Base-by-base conservation (phyloP, 2,113 vertebrate genomes). In the Engystomops pustulosus region DNA sequence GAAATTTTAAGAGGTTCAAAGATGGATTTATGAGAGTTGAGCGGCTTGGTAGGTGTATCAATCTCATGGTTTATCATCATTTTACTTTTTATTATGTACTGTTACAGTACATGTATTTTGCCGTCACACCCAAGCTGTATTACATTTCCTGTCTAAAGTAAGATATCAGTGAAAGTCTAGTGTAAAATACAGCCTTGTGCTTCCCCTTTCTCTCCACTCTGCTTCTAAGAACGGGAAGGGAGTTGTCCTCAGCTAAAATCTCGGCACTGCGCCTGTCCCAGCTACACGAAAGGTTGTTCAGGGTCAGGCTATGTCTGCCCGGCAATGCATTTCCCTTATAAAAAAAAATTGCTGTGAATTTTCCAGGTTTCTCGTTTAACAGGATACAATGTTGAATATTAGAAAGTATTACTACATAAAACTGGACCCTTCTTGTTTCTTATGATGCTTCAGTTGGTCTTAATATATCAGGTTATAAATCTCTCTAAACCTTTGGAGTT, bases 181-280 rank as follows among this genome's bases (percentile, higher is more conserved):
- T 36, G 45, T 72, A 76, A 60, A 55, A 55, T 47, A 38, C 80
- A 82, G 74, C 74, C 72, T 65, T 51, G 49, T 72, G 47, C 55
- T 84, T 84, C 55, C 82, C 72, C 34, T 65, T 70, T 68, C 30
- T 58, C 83, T 84, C 45, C 41, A n/a, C 62, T 69, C 45, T 69
- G 74, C 83, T 69, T 79, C 49, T 78, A 84, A 79, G 60, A 84
- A 84, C 62, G 83, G 83, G 83, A 84, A 84, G 83, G 83, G 83
- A 70, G 83, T 84, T 84, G 83, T 84, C 83, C 75, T 69, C 34
- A 77, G 32, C 74, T 79, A 45, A 84, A 84, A 78, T 84, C 83
- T 84, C 83, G 72, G 83, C 83, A 30, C 74, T 70, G n/a, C n/a
- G 83, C 83, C 83, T 84, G 75, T 69, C 74, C 75, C 34, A 67